Conservation (phyloP, 2,797 vertebrate species). For the Australoheros facetus region DNA sequence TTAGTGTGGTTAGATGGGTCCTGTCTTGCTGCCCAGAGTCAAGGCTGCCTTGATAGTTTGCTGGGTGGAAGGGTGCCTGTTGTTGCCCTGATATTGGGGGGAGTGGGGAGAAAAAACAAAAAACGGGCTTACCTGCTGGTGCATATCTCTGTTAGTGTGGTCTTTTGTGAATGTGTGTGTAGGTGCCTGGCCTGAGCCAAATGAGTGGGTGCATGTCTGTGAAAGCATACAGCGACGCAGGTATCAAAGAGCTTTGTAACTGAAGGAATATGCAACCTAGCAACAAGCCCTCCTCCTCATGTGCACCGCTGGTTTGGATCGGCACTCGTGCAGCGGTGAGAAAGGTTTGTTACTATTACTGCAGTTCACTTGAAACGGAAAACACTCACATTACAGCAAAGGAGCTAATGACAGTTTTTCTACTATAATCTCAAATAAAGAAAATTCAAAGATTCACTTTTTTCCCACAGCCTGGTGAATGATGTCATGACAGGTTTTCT, state of each 20-base stretch:
- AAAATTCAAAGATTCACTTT: not conserved
- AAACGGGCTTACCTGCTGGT: constrained; percentile 10
- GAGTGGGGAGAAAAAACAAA: not conserved
- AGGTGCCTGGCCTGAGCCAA: constrained; percentile 28
- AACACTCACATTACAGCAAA: not conserved
- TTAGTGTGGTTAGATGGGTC: constrained; percentile 59
- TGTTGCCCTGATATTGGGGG: constrained; percentile 33
- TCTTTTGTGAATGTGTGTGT: constrained; percentile 10
- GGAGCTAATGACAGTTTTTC: not conserved
- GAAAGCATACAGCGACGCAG: constrained; percentile 51
- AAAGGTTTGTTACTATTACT: constrained; percentile 7
- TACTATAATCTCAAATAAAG: not conserved
- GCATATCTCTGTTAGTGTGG: constrained; percentile 18
- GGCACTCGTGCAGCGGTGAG: constrained; percentile 8
- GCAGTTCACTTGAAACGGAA: not conserved
- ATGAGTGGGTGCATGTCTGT: constrained; percentile 51
- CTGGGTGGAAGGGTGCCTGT: constrained; percentile 26
- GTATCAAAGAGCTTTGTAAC: constrained; percentile 59
- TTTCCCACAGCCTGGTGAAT: not conserved
- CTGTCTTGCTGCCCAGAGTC: constrained; percentile 36
- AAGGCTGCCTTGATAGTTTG: constrained; percentile 40
- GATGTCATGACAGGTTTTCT: not conserved
- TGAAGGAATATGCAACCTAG: constrained; percentile 64
- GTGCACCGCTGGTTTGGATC: constrained; percentile 44
- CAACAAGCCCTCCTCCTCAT: constrained; percentile 65